Percentiles rank a stretch among this genome's conserved stretches.
Conservation (phyloP, 1,140 invertebrate species). For the Bathynomus jamesi region DNA sequence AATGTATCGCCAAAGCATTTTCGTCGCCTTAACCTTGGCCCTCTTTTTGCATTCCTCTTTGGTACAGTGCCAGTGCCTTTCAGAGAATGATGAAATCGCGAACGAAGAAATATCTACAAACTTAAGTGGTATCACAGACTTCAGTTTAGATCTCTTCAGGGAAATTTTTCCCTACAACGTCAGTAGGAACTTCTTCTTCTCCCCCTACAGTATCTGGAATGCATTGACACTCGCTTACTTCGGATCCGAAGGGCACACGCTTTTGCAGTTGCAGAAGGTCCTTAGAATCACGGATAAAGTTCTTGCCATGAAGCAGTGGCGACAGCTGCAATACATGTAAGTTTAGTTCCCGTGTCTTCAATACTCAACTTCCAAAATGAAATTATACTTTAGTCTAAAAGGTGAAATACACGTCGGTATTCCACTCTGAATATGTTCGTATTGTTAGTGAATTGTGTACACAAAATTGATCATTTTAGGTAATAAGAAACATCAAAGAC, state of each 20-base stretch:
- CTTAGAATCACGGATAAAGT: constrained; percentile 21
- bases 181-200: constrained; percentile 66
- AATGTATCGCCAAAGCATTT: background rate
- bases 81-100: constrained; percentile 46
- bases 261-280: constrained; percentile 2
- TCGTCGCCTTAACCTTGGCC: background rate
- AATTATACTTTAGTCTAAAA: too few relatives aligned
- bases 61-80: background rate
- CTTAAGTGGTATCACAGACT: constrained; percentile 13
- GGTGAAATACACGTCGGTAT: too few relatives aligned
- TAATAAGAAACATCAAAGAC: too few relatives aligned
- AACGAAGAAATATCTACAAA: background rate
- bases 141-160: constrained; percentile 19
- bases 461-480: too few relatives aligned
- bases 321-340: constrained; percentile 28
- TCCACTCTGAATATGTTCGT: background rate
- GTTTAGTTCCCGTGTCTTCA: background rate
- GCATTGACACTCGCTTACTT: constrained; percentile 69
- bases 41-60: background rate
- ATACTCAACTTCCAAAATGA: too few relatives aligned
- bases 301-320: constrained; percentile 27
- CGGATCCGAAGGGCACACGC: constrained; percentile 58
- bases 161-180: constrained; percentile 12
- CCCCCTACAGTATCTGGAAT: constrained; percentile 76
- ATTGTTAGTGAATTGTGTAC: background rate